These are phyloP conservation scores for Caenorhabditis imperialis DNA, from an alignment of 2,888 invertebrate genomes.

Conservation along the genomic window DNA sequence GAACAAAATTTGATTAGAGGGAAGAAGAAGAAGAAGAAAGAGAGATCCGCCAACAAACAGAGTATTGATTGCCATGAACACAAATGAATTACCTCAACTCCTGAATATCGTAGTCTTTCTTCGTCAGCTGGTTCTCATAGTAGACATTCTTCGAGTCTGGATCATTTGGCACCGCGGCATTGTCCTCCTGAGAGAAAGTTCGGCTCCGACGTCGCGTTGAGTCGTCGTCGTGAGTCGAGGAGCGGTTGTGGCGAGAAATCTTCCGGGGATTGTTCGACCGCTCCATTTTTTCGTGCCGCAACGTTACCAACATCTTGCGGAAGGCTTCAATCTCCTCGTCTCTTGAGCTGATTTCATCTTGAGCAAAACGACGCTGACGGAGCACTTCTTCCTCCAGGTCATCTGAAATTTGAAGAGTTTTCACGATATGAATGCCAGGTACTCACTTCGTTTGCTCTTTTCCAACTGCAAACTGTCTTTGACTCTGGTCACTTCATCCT, in stretches of 20 bases:
- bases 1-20: constrained; percentile 3
- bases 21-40: no score
- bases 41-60: no score
- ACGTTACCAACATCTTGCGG: constrained; percentile 47
- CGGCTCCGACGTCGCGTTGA: constrained; percentile 25
- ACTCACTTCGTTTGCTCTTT: constrained; percentile 32
- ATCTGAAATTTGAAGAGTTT: neutral
- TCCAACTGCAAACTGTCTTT: constrained; percentile 29
- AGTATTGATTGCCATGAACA: no score
- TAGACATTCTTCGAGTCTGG: constrained; percentile 53
- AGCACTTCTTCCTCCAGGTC: constrained; percentile 48
- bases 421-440: neutral
- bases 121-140: constrained; percentile 52
- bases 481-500: constrained; percentile 31
- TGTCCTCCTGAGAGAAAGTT: constrained; percentile 48
- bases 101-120: constrained; percentile 52
- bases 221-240: constrained; percentile 44
- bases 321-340: constrained; percentile 51
- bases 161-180: constrained; percentile 44
- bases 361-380: constrained; percentile 32
- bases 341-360: constrained; percentile 42
- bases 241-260: constrained; percentile 38
- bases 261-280: constrained; percentile 27
- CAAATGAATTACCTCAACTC: constrained; percentile 32
- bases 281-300: constrained; percentile 49